Evolutionary conservation across 2,888 invertebrate species (phyloP).

Genomic region (Epistrophe eligans): DNA sequence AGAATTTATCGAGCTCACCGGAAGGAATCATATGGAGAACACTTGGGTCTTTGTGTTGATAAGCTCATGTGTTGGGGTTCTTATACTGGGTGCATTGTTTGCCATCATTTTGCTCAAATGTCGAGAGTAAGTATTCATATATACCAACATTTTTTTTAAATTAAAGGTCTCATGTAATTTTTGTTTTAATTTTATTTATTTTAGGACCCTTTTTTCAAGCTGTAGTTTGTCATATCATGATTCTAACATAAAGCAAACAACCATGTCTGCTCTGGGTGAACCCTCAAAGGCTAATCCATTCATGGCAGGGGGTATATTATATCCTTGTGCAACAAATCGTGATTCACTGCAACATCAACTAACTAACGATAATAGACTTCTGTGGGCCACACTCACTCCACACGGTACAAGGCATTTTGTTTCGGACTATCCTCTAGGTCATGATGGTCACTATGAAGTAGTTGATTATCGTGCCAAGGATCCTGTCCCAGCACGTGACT

Average conservation of each 20-base stretch:
- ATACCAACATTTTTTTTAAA: no score
- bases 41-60: slow-evolving; percentile 93
- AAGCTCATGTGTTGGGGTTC: slow-evolving; percentile 91
- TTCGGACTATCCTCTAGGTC: slow-evolving; percentile 85
- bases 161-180: background rate
- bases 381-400: slow-evolving; percentile 94
- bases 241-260: slow-evolving; percentile 85
- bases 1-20: slow-evolving; percentile 91
- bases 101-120: slow-evolving; percentile 92
- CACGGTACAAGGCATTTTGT: slow-evolving; percentile 92
- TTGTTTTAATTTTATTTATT: slow-evolving; percentile 10
- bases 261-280: slow-evolving; percentile 86
- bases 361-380: slow-evolving; percentile 88
- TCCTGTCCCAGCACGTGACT: slow-evolving; percentile 80
- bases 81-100: slow-evolving; percentile 90
- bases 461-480: slow-evolving; percentile 85
- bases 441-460: slow-evolving; percentile 89
- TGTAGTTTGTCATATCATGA: slow-evolving; percentile 83
- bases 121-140: slow-evolving; percentile 89
- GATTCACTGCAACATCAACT: slow-evolving; percentile 84
- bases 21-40: slow-evolving; percentile 88
- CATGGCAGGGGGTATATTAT: slow-evolving; percentile 86
- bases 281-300: slow-evolving; percentile 84
- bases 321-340: slow-evolving; percentile 85
- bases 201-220: slow-evolving; percentile 78